phyloP scores from a whole-genome alignment of 1,140 invertebrate genomes.

The Thalassaphorura encarpata region DNA sequence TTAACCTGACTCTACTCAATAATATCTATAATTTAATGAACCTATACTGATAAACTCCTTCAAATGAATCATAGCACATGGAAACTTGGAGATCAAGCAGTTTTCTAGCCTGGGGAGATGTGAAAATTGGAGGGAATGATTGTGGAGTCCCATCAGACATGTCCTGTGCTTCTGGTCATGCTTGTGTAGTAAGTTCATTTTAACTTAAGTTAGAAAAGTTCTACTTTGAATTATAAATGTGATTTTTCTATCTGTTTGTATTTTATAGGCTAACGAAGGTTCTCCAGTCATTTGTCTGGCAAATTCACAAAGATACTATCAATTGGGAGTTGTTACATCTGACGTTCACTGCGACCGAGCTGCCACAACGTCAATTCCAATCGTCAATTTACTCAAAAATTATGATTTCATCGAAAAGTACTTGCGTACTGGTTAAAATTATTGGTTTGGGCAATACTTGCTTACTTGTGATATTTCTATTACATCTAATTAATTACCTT shows the following conservation, averaged over 20 bases:
- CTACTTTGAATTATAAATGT: background rate
- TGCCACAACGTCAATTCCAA: background rate
- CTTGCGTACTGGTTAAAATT: conserved; percentile 6
- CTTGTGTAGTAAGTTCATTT: conserved; percentile 10
- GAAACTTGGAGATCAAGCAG: conserved; percentile 8
- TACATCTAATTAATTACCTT: too few relatives aligned
- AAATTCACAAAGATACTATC: conserved; percentile 9
- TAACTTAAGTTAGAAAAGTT: too few relatives aligned
- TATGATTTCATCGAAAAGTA: conserved; percentile 11
- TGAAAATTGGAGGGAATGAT: background rate
- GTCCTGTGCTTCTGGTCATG: conserved; percentile 4
- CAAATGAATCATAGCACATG: conserved; percentile 6
- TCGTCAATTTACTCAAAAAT: background rate
- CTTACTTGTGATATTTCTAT: too few relatives aligned
- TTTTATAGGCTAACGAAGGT: conserved; percentile 10
- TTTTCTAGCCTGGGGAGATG: background rate
- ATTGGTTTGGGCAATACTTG: too few relatives aligned
- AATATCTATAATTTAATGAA: background rate
- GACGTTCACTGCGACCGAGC: background rate
- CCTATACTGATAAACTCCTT: background rate
- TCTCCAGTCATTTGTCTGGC: conserved; percentile 12
- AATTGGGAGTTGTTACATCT: conserved; percentile 7
- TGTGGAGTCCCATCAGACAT: background rate
- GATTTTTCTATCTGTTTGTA: background rate
- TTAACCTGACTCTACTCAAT: background rate